phyloP scores from a whole-genome alignment of 2,797 vertebrate genomes.

The Antrozous pallidus region DNA sequence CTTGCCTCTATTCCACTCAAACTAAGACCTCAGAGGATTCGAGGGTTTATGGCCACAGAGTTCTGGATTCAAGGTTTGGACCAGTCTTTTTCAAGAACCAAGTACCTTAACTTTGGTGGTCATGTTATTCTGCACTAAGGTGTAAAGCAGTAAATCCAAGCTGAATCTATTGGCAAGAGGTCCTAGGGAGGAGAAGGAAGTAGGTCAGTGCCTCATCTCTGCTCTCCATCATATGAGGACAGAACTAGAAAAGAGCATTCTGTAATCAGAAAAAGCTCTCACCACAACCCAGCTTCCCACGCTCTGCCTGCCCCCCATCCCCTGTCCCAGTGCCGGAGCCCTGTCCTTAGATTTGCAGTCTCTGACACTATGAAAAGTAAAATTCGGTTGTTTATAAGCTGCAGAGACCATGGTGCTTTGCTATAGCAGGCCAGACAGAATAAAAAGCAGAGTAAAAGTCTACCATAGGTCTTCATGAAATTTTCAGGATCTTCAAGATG shows the following conservation, averaged over 20 bases:
- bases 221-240: not conserved
- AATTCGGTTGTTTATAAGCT: not conserved
- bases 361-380: not conserved
- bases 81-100: not conserved
- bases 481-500: not conserved
- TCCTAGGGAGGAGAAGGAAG: not conserved
- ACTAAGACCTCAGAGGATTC: not conserved
- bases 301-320: no score
- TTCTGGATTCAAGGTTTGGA: not conserved
- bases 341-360: not conserved
- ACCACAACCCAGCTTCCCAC: not conserved
- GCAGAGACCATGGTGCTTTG: not conserved
- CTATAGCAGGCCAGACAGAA: not conserved
- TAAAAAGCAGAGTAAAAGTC: not conserved
- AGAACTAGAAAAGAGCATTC: not conserved
- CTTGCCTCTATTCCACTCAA: not conserved
- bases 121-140: not conserved
- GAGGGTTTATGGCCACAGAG: not conserved
- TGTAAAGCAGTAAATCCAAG: not conserved
- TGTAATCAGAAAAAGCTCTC: not conserved
- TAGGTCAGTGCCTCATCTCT: not conserved
- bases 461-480: not conserved
- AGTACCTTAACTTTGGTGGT: not conserved
- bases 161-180: not conserved
- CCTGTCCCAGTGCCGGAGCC: accelerated